phyloP scores from a whole-genome alignment of 2,888 invertebrate species.

The Hemaris fuciformis region DNA sequence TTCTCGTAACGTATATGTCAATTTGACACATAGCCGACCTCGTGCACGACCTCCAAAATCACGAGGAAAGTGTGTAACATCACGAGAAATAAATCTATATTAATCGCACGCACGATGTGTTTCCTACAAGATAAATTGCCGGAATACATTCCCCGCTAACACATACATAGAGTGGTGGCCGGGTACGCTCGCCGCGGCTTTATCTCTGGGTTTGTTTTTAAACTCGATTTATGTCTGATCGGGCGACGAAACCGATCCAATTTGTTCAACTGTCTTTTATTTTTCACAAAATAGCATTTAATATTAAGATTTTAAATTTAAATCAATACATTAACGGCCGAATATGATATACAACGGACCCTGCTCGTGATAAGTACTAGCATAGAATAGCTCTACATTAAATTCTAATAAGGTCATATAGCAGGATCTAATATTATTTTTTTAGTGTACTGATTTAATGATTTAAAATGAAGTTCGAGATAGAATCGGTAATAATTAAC shows the following conservation, averaged over 20 bases:
- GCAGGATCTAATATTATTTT: too few relatives aligned
- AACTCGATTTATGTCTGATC: conserved; percentile 40
- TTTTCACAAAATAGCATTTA: not conserved
- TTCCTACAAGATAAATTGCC: not conserved
- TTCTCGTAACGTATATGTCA: not conserved
- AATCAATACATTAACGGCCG: not conserved
- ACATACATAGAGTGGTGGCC: not conserved
- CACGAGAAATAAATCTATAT: not conserved
- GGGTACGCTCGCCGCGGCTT: conserved; percentile 20
- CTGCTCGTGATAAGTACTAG: too few relatives aligned
- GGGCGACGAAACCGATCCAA: conserved; percentile 21
- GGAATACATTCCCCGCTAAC: not conserved
- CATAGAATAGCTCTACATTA: too few relatives aligned
- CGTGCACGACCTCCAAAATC: not conserved
- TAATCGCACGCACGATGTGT: not conserved
- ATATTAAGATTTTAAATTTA: not conserved
- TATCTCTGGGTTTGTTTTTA: conserved; percentile 35
- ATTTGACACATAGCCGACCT: not conserved
- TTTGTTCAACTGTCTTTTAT: not conserved
- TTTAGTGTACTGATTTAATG: too few relatives aligned
- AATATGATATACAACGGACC: too few relatives aligned
- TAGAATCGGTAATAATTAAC: too few relatives aligned
- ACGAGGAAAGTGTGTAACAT: not conserved
- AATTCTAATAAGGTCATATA: too few relatives aligned
- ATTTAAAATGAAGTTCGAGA: too few relatives aligned